Evolutionary conservation across 2,888 invertebrate species (phyloP).

Genomic region (Cataglyphis altisquamis): DNA sequence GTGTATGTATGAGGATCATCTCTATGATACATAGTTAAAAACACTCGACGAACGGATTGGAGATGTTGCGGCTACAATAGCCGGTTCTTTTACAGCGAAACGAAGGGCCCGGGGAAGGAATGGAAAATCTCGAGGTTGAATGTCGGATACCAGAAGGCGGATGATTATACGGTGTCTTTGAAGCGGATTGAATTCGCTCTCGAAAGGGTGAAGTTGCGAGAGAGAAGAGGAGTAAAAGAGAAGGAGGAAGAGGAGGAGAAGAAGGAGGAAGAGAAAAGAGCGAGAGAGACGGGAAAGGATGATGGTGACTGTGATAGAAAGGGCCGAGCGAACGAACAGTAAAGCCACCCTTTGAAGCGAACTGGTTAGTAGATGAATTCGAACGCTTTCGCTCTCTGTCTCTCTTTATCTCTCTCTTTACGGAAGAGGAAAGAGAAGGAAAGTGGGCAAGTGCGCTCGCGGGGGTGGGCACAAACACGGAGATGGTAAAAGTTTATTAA

Average conservation of each 20-base stretch:
- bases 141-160: constrained; percentile 69
- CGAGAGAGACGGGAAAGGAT: constrained; percentile 5
- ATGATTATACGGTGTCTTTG: constrained; percentile 75
- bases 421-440: constrained; percentile 22
- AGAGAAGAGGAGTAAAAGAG: neutral
- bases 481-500: constrained; percentile 84
- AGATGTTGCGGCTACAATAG: constrained; percentile 47
- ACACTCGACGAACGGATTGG: constrained; percentile 31
- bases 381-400: constrained; percentile 58
- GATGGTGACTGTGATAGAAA: constrained; percentile 49
- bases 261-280: neutral
- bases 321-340: constrained; percentile 71
- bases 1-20: neutral
- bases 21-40: constrained; percentile 2
- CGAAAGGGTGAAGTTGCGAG: constrained; percentile 62
- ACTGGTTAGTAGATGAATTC: constrained; percentile 79
- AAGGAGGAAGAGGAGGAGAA: constrained; percentile 10
- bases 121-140: constrained; percentile 70
- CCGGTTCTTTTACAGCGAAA: constrained; percentile 30
- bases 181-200: constrained; percentile 71
- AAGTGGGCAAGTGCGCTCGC: constrained; percentile 30
- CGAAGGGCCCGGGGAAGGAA: constrained; percentile 19
- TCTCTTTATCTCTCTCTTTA: constrained; percentile 16
- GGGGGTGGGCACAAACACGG: constrained; percentile 73
- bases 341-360: constrained; percentile 76